Evolutionary conservation across 1,140 invertebrate species (phyloP).

Genomic region (Bombus breviceps): DNA sequence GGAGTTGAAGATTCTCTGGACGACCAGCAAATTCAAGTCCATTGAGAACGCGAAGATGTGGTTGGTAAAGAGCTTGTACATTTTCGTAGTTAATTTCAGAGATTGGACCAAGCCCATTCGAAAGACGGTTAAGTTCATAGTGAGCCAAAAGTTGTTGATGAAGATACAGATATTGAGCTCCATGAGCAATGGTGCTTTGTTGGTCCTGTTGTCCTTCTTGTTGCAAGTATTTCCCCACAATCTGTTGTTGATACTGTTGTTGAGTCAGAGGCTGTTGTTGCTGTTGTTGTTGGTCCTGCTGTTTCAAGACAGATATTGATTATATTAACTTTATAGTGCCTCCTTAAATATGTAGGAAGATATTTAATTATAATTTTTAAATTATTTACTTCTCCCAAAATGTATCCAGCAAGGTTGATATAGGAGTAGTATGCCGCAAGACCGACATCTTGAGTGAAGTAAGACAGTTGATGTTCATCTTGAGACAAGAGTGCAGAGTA

Average conservation of each 20-base stretch:
- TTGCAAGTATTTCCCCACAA: constrained; percentile 52
- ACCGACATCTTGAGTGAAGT: constrained; percentile 89
- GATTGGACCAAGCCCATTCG: constrained; percentile 80
- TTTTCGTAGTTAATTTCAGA: constrained; percentile 79
- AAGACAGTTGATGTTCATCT: constrained; percentile 84
- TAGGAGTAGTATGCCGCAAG: constrained; percentile 89
- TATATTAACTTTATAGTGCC: background rate
- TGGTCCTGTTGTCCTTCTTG: constrained; percentile 79
- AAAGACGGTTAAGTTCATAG: constrained; percentile 82
- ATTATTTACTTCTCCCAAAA: constrained; percentile 72
- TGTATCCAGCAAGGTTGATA: constrained; percentile 84
- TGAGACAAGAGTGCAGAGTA: constrained; percentile 82
- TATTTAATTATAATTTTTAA: background rate
- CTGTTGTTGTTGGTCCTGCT: constrained; percentile 11
- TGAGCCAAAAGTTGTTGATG: constrained; percentile 83
- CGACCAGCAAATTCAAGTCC: constrained; percentile 86
- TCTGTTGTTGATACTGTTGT: constrained; percentile 42
- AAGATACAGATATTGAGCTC: constrained; percentile 81
- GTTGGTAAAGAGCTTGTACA: constrained; percentile 85
- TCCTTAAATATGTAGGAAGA: background rate
- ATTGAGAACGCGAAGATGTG: constrained; percentile 85
- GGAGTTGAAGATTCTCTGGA: constrained; percentile 83
- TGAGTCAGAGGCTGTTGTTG: constrained; percentile 24
- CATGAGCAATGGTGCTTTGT: constrained; percentile 71
- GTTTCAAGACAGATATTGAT: background rate